Percentiles rank a stretch among this genome's conserved stretches.
These are phyloP conservation scores for Galemys pyrenaicus DNA, from an alignment of 2,113 vertebrate species.

Conservation along the genomic window DNA sequence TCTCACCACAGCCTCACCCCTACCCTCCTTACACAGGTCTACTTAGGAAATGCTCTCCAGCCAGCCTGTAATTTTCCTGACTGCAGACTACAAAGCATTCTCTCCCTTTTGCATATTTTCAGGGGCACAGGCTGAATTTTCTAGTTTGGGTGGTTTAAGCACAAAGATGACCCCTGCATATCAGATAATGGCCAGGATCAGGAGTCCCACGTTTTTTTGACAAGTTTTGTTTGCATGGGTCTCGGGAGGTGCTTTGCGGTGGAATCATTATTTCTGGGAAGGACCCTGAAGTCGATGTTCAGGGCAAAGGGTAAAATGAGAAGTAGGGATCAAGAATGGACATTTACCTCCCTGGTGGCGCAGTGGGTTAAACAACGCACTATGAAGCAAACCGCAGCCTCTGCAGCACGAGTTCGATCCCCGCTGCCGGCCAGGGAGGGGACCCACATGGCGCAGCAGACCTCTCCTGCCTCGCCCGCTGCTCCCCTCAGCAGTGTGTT, in stretches of 20 bases:
- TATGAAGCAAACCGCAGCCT: too few species aligned
- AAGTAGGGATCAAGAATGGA: not conserved
- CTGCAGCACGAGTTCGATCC: too few species aligned
- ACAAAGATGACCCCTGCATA: not conserved
- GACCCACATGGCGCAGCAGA: too few species aligned
- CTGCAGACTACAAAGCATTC: not conserved
- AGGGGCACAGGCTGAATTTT: not conserved
- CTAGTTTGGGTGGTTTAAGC: not conserved
- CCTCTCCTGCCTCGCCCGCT: too few species aligned
- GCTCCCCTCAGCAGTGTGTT: too few species aligned
- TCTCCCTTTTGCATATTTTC: not conserved
- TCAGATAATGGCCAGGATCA: not conserved
- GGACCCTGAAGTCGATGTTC: not conserved
- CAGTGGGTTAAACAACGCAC: too few species aligned
- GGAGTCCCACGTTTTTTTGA: not conserved
- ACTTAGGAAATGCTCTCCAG: not conserved
- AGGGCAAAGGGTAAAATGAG: not conserved
- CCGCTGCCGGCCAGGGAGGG: too few species aligned
- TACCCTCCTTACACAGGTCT: not conserved
- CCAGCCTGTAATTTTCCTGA: not conserved
- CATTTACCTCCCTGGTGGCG: too few species aligned
- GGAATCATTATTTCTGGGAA: constrained; percentile 24
- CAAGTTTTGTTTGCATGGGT: not conserved
- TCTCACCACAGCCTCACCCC: not conserved
- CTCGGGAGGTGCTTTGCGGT: not conserved